Conservation (phyloP, 2,888 invertebrate genomes). For the Aplocera efformata region DNA sequence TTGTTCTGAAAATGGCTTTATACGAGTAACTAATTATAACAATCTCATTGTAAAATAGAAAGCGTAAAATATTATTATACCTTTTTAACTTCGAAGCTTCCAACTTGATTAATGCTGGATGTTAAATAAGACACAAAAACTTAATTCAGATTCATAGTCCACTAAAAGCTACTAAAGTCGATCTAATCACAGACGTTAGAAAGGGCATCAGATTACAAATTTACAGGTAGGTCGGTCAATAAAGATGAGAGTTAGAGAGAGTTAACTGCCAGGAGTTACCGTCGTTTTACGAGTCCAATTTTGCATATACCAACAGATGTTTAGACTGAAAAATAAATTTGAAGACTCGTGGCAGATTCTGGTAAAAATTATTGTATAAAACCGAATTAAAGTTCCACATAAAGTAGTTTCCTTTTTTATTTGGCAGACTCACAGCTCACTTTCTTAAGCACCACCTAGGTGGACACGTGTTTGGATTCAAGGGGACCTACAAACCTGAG, state of each 20-base stretch:
- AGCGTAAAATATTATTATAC: neutral
- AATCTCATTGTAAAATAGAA: too few species aligned
- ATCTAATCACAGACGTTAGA: conserved; percentile 60
- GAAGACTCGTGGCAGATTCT: conserved; percentile 49
- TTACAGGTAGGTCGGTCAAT: conserved; percentile 68
- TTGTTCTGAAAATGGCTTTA: too few species aligned
- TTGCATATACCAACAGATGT: conserved; percentile 75
- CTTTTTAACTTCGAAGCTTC: neutral
- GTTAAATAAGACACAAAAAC: conserved; percentile 24
- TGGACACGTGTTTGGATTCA: too few species aligned
- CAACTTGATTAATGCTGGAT: neutral
- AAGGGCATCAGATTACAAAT: conserved; percentile 61
- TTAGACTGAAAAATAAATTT: conserved; percentile 58
- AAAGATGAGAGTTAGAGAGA: conserved; percentile 72
- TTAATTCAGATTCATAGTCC: conserved; percentile 36
- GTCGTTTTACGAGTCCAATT: conserved; percentile 66
- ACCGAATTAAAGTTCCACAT: too few species aligned
- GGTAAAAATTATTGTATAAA: too few species aligned
- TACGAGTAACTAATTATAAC: too few species aligned
- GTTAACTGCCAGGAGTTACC: conserved; percentile 65
- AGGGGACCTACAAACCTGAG: too few species aligned
- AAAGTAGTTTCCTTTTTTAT: too few species aligned
- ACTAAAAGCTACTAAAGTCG: conserved; percentile 47
- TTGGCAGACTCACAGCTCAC: too few species aligned
- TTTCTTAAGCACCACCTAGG: too few species aligned